A percentile compares a stretch with the other conserved stretches of the same genome.
These are phyloP conservation scores for Nymphalis polychloros DNA, from an alignment of 2,888 invertebrate species.

Conservation along the genomic window DNA sequence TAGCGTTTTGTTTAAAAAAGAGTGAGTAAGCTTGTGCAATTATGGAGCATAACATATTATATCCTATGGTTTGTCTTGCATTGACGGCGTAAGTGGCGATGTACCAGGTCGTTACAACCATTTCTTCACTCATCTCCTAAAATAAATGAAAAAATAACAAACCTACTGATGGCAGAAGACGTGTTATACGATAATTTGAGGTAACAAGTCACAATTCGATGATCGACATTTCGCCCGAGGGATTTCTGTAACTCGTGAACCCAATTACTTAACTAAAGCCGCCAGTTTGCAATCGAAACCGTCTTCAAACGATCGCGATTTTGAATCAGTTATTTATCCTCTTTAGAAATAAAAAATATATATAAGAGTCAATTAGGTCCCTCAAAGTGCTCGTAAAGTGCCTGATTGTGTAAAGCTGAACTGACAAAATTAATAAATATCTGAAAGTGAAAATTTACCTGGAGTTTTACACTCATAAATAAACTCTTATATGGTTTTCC, in stretches of 20 bases:
- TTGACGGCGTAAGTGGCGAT: no score
- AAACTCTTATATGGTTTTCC: conserved; percentile 26
- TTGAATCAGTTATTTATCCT: background rate
- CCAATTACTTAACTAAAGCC: conserved; percentile 7
- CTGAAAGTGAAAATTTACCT: conserved; percentile 21
- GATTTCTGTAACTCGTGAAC: conserved; percentile 8
- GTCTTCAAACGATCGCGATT: background rate
- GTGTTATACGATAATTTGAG: background rate
- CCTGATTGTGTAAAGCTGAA: conserved; percentile 3
- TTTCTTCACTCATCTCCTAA: no score
- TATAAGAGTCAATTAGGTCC: background rate
- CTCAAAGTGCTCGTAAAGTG: background rate
- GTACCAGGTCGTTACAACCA: no score
- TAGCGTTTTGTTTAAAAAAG: no score
- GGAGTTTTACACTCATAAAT: conserved; percentile 32
- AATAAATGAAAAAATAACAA: no score
- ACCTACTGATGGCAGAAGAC: background rate
- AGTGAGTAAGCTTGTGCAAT: no score
- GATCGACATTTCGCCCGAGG: conserved; percentile 3
- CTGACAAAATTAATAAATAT: conserved; percentile 15
- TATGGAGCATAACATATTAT: no score
- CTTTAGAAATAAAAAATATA: background rate
- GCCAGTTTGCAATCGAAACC: conserved; percentile 6
- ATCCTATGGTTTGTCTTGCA: no score
- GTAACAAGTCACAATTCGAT: conserved; percentile 6